Evolutionary conservation across 2,113 vertebrate species (phyloP).

Genomic region (Setophaga kirtlandii): DNA sequence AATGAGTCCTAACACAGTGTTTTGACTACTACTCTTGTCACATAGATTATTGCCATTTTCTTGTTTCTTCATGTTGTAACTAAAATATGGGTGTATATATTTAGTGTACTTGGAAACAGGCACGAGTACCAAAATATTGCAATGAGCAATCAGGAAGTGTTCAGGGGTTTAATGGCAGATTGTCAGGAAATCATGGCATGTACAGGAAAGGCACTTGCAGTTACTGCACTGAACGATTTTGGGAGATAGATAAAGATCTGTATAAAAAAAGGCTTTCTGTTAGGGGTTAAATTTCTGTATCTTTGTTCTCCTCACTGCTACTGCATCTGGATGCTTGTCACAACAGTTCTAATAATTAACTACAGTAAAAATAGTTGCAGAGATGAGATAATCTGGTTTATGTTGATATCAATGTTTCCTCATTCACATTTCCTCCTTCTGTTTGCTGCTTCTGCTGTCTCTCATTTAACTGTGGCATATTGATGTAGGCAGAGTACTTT

Average conservation of each 20-base stretch:
- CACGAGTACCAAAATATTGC: neutral
- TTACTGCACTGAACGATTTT: neutral
- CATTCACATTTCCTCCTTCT: neutral
- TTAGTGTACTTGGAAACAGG: neutral
- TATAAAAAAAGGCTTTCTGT: neutral
- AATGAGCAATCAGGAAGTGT: neutral
- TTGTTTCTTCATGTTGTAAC: neutral
- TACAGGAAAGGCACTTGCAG: rapidly evolving
- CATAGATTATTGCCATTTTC: neutral
- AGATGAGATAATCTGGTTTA: neutral
- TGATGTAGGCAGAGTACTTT: neutral
- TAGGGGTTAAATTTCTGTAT: neutral
- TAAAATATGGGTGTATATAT: neutral
- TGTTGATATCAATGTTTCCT: neutral
- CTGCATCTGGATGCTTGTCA: neutral
- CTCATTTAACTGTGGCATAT: neutral
- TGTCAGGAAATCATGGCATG: neutral
- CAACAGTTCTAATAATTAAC: neutral
- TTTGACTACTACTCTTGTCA: neutral
- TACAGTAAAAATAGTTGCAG: neutral
- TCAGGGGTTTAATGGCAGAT: neutral
- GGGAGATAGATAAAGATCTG: neutral
- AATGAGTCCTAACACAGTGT: neutral
- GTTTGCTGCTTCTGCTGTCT: neutral
- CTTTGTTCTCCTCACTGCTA: neutral